Percentiles rank a stretch among this genome's conserved stretches.
phyloP scores from a whole-genome alignment of 2,888 invertebrate genomes.

The Pherbina coryleti region DNA sequence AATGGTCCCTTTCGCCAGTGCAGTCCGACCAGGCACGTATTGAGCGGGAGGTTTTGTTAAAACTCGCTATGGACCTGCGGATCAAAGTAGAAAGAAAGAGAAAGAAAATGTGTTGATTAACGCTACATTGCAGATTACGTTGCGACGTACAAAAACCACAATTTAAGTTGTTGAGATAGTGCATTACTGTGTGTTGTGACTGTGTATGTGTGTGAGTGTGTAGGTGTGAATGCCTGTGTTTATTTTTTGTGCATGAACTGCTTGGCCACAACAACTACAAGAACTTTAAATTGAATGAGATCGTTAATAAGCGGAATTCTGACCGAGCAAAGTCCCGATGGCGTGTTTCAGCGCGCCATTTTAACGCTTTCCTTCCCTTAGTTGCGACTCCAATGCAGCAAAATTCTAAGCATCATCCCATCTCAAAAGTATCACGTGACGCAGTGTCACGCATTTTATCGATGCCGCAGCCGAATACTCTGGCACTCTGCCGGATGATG shows the following conservation, averaged over 20 bases:
- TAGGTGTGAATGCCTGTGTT: too few species aligned
- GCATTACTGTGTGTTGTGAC: neutral
- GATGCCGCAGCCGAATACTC: neutral
- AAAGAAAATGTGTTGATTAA: constrained; percentile 17
- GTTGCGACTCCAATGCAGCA: neutral
- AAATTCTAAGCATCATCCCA: neutral
- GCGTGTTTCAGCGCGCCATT: too few species aligned
- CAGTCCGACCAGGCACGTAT: constrained; percentile 86
- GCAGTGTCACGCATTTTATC: neutral
- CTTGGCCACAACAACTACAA: neutral
- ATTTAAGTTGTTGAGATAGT: neutral
- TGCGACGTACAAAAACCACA: neutral
- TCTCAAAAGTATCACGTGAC: neutral
- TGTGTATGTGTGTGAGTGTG: neutral
- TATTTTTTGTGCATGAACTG: too few species aligned
- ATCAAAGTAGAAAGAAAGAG: constrained; percentile 16
- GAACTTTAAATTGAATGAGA: constrained; percentile 46
- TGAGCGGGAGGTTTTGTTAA: constrained; percentile 80
- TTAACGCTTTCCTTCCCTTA: neutral
- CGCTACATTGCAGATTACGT: constrained; percentile 4
- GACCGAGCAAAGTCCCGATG: neutral
- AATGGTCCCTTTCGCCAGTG: constrained; percentile 83
- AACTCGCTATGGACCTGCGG: constrained; percentile 71
- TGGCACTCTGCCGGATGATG: too few species aligned
- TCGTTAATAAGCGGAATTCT: constrained; percentile 30